These are phyloP conservation scores for Scaptomyza tumidula DNA, from an alignment of 2,888 invertebrate genomes.

Conservation along the genomic window DNA sequence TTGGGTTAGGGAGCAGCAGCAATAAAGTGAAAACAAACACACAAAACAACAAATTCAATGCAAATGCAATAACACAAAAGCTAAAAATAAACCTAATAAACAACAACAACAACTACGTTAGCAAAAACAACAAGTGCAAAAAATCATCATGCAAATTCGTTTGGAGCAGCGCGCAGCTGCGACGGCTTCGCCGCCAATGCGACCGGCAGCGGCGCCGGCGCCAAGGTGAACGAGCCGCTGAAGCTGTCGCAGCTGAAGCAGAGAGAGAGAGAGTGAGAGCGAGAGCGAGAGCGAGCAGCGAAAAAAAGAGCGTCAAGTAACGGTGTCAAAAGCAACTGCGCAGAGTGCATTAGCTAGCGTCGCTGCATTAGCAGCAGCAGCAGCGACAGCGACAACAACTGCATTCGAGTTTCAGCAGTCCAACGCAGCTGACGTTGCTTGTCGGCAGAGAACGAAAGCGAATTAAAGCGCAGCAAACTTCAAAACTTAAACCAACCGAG, in stretches of 20 bases:
- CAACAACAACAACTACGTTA: constrained; percentile 10
- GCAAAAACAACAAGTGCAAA: constrained; percentile 1
- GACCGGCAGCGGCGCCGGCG: constrained; percentile 55
- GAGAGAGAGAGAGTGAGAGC: constrained; percentile 5
- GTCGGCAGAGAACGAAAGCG: constrained; percentile 43
- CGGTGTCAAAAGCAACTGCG: constrained; percentile 44
- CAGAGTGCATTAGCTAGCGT: constrained; percentile 51
- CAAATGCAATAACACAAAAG: constrained; percentile 13
- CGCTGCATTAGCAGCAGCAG: constrained; percentile 62
- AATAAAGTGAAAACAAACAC: constrained; percentile 1
- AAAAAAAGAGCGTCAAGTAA: constrained; percentile 7
- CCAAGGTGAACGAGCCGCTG: constrained; percentile 68
- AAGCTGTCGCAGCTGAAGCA: constrained; percentile 19
- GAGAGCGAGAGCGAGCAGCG: constrained; percentile 8
- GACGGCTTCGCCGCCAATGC: constrained; percentile 45
- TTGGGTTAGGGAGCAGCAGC: neutral
- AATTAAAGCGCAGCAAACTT: constrained; percentile 24
- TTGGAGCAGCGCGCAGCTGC: constrained; percentile 72
- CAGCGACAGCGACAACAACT: constrained; percentile 32
- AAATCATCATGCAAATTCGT: constrained; percentile 51
- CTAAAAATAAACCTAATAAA: constrained; percentile 25
- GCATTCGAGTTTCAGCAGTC: constrained; percentile 69
- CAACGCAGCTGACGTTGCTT: constrained; percentile 60
- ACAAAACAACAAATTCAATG: constrained; percentile 4
- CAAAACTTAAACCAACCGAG: constrained; percentile 12